phyloP scores from a whole-genome alignment of 2,888 invertebrate species.

The Baronia brevicornis region DNA sequence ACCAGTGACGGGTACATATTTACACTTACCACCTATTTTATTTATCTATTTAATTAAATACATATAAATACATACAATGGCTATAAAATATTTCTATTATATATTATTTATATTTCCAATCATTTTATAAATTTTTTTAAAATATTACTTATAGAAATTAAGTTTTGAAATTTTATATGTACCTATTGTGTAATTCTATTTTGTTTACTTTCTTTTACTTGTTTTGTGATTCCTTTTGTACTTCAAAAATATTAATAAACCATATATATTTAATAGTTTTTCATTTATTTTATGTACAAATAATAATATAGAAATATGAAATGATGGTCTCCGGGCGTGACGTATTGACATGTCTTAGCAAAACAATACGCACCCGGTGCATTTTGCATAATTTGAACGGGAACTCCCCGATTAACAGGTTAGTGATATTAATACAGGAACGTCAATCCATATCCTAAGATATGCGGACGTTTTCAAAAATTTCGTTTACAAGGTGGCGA shows the following conservation, averaged over 20 bases:
- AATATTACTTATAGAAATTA: constrained; percentile 19
- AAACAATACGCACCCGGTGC: constrained; percentile 7
- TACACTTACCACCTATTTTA: constrained; percentile 16
- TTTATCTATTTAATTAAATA: constrained; percentile 6
- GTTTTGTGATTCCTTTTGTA: constrained; percentile 12
- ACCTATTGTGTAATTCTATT: constrained; percentile 14
- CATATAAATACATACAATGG: constrained; percentile 5
- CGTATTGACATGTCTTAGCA: constrained; percentile 9
- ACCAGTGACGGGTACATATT: constrained; percentile 15
- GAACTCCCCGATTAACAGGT: too few species aligned
- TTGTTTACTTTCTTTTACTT: constrained; percentile 12
- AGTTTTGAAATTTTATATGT: constrained; percentile 20
- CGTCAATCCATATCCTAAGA: too few species aligned
- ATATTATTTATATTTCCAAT: constrained; percentile 9
- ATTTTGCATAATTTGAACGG: constrained; percentile 7
- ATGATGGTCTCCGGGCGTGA: constrained; percentile 9
- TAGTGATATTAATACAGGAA: too few species aligned
- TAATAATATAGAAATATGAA: constrained; percentile 8
- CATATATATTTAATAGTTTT: constrained; percentile 9
- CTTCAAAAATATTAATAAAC: constrained; percentile 12
- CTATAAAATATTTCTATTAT: constrained; percentile 9
- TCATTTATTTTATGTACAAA: constrained; percentile 6
- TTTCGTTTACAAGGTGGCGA: too few species aligned
- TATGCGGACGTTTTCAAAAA: too few species aligned
- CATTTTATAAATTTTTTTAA: constrained; percentile 19